Conservation (phyloP, 2,113 vertebrate genomes). For the Hippocampus abdominalis region DNA sequence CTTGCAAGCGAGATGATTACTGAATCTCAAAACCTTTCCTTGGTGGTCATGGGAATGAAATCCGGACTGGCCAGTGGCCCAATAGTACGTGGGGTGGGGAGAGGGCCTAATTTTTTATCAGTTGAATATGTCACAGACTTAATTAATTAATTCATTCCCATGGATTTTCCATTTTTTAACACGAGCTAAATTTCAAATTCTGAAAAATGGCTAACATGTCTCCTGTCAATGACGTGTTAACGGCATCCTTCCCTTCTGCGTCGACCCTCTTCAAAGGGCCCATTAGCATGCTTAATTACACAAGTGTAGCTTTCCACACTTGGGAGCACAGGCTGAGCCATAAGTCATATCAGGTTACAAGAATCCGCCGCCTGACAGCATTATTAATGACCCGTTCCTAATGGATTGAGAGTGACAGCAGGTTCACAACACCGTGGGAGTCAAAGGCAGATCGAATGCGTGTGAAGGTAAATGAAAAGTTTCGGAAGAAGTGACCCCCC, state of each 20-base stretch:
- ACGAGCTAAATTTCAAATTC: background rate
- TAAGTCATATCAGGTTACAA: constrained; percentile 44
- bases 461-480: constrained; percentile 23
- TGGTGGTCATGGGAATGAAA: too few relatives aligned
- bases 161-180: too few relatives aligned
- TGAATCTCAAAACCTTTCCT: too few relatives aligned
- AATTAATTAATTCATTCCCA: too few relatives aligned
- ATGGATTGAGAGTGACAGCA: constrained; percentile 53
- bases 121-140: too few relatives aligned
- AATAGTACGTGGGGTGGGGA: too few relatives aligned
- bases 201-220: background rate
- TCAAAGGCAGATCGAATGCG: constrained; percentile 36
- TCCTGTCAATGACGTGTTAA: constrained; percentile 24
- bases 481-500: background rate
- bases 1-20: too few relatives aligned
- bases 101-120: too few relatives aligned
- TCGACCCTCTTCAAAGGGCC: constrained; percentile 19
- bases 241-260: constrained; percentile 9
- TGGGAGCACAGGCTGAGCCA: constrained; percentile 15
- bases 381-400: constrained; percentile 58
- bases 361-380: constrained; percentile 43
- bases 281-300: constrained; percentile 50
- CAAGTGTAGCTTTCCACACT: background rate
- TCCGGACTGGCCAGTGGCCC: too few relatives aligned
- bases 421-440: constrained; percentile 37